phyloP scores from a whole-genome alignment of 2,797 vertebrate species.

The Gila robusta region DNA sequence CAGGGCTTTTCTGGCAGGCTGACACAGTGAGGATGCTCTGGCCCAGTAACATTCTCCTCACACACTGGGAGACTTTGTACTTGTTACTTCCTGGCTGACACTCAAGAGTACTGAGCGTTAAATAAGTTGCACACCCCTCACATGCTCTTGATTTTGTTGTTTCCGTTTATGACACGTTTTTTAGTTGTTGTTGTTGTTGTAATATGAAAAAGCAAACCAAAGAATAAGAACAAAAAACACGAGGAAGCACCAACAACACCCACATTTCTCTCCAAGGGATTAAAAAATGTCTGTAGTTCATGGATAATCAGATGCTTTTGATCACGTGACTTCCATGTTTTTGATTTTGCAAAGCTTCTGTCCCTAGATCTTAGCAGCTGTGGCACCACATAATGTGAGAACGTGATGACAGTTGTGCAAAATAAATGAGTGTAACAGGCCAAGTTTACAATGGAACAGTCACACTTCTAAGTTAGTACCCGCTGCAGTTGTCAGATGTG shows the following conservation, averaged over 20 bases:
- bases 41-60: constrained; percentile 72
- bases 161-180: constrained; percentile 64
- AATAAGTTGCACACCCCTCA: constrained; percentile 71
- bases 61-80: constrained; percentile 72
- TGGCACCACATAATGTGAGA: constrained; percentile 71
- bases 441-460: constrained; percentile 49
- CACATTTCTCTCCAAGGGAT: constrained; percentile 72
- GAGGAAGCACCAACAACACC: background rate
- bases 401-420: constrained; percentile 70
- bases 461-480: constrained; percentile 27
- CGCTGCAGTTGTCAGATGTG: constrained; percentile 19
- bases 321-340: constrained; percentile 80
- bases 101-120: constrained; percentile 70
- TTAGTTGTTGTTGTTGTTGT: constrained; percentile 4
- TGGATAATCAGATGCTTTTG: constrained; percentile 82
- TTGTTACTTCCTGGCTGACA: constrained; percentile 62
- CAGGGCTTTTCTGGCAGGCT: constrained; percentile 75
- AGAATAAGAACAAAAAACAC: constrained; percentile 63
- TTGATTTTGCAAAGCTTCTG: constrained; percentile 74
- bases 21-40: constrained; percentile 71
- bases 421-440: constrained; percentile 63
- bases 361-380: constrained; percentile 68
- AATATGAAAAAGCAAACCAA: constrained; percentile 2
- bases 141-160: constrained; percentile 68
- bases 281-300: constrained; percentile 78